Base-by-base conservation (phyloP, 1,140 invertebrate genomes). In the Bombus soroeensis region DNA sequence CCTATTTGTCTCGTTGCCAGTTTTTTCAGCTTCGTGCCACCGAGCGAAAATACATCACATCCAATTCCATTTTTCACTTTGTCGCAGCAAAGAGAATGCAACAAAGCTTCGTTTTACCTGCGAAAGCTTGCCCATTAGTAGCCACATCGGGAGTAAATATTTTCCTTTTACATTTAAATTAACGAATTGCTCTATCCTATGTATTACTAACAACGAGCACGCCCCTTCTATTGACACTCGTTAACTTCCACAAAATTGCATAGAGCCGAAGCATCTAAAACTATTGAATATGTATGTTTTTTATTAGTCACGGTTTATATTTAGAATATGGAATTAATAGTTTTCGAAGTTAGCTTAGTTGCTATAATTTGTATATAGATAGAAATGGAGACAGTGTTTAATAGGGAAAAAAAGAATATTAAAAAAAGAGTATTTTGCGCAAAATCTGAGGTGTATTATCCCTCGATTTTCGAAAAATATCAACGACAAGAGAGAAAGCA, bases 91-190 rank as follows among this genome's bases (percentile, higher is more conserved):
- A 59, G 70, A n/a, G 15, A 37, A 25, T 57, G n/a, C 12, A 59
- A 62, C 70, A 53, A n/a, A 41, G 80, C 37, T 70, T 73, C 47
- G 28, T 10, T 43, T 32, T 28, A 18, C 18, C 59, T 13, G 59
- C 39, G 13, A 59, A 73, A 43, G 37, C 9, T 25, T 5, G 32
- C 25, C 70, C 10, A 34, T 81, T 81, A 59, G 53, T 59, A 41
- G 9, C 32, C 70, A 32, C 28, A 34, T 72, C 72, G 34, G 10
- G 0, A 4, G 53, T 32, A 39, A 73, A 73, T 25, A 34, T n/a
- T 72, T 57, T 32, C 22, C n/a, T 81, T 81, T 62, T 72, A 39
- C 39, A 62, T 72, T 73, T 73, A 25, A 68, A 73, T 78, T 78
- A 59, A 47, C 13, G 13, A 74, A 47, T 32, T 74, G 25, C 28